Evolutionary conservation across 2,888 invertebrate species (phyloP).

Genomic region (Spodoptera littoralis): DNA sequence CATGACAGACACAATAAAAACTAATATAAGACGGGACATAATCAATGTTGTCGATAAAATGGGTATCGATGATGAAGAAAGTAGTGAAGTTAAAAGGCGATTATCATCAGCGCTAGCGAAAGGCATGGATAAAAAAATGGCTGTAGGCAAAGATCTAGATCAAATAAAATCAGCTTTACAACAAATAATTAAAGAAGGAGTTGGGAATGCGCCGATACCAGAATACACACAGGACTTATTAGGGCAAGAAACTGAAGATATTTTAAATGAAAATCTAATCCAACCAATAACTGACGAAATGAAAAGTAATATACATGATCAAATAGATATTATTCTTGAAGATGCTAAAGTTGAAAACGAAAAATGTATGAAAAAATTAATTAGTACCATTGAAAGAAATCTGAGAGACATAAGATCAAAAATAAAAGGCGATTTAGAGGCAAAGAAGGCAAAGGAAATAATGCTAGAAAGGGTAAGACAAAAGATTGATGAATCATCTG

Average conservation of each 20-base stretch:
- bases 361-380: neutral
- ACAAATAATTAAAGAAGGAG: slow-evolving; percentile 1
- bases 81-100: slow-evolving; percentile 3
- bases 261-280: slow-evolving; percentile 17
- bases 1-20: slow-evolving; percentile 1
- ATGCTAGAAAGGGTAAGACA: too few species aligned
- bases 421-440: too few species aligned
- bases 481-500: too few species aligned
- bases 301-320: slow-evolving; percentile 12
- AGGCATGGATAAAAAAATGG: neutral
- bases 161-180: slow-evolving; percentile 5
- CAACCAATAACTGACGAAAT: slow-evolving; percentile 18
- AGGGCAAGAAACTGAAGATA: slow-evolving; percentile 5
- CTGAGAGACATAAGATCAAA: too few species aligned
- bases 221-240: slow-evolving; percentile 13
- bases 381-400: too few species aligned
- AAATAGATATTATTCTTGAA: slow-evolving; percentile 14
- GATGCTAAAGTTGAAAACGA: neutral
- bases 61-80: slow-evolving; percentile 6
- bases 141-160: slow-evolving; percentile 1
- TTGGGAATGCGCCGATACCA: slow-evolving; percentile 10
- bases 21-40: slow-evolving; percentile 5
- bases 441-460: too few species aligned
- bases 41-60: slow-evolving; percentile 9
- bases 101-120: neutral